These are phyloP conservation scores for Caenorhabditis inopinata DNA, from an alignment of 1,140 invertebrate species.

Conservation along the genomic window DNA sequence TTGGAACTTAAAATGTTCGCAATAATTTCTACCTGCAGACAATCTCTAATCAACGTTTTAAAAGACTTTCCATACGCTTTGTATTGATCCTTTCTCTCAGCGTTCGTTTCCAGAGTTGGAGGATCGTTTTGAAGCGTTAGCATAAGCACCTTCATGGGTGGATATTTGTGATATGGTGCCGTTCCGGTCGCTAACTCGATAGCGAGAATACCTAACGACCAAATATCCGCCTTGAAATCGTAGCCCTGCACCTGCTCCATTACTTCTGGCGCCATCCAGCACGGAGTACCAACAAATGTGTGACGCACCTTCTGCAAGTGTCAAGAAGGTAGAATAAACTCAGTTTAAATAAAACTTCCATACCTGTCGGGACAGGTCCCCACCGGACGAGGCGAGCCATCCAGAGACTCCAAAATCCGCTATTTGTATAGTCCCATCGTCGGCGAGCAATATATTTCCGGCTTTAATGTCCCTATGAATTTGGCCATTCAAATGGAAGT, in stretches of 20 bases:
- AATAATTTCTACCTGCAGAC: slow-evolving; percentile 73
- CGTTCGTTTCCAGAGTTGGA: slow-evolving; percentile 88
- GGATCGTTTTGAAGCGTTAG: slow-evolving; percentile 96
- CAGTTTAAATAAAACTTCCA: too few species aligned
- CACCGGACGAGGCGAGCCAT: slow-evolving; percentile 88
- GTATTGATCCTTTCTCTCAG: slow-evolving; percentile 95
- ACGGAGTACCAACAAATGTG: slow-evolving; percentile 94
- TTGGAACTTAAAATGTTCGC: neutral
- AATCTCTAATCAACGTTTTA: slow-evolving; percentile 87
- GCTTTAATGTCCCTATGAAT: slow-evolving; percentile 78
- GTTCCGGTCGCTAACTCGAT: slow-evolving; percentile 98
- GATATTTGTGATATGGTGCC: slow-evolving; percentile 97
- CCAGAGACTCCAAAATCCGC: slow-evolving; percentile 71
- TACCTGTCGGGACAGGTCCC: slow-evolving; percentile 77
- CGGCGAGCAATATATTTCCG: slow-evolving; percentile 93
- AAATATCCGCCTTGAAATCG: slow-evolving; percentile 95
- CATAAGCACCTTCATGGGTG: slow-evolving; percentile 98
- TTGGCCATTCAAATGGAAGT: slow-evolving; percentile 97
- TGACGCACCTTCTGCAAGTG: slow-evolving; percentile 78
- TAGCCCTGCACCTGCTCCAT: slow-evolving; percentile 99
- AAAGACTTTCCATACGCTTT: slow-evolving; percentile 96
- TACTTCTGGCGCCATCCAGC: slow-evolving; percentile 99
- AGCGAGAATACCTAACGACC: slow-evolving; percentile 97
- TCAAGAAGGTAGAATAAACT: too few species aligned
- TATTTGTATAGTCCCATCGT: slow-evolving; percentile 97